Conservation (phyloP, 2,888 invertebrate genomes). For the Amblyjoppa fuscipennis region DNA sequence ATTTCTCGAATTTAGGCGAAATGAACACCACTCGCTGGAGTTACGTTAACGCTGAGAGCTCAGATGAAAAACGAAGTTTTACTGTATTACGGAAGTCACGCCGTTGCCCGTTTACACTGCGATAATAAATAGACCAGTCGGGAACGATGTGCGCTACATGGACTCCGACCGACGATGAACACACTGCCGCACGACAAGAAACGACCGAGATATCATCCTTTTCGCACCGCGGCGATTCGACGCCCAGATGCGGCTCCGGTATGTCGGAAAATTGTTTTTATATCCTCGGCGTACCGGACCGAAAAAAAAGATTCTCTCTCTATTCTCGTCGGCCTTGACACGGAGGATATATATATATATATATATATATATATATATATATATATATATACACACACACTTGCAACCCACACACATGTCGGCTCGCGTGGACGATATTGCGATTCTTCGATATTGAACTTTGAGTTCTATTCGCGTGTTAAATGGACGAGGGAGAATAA, state of each 20-base stretch:
- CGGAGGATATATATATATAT: background rate
- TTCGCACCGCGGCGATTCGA: background rate
- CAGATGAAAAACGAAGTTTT: no score
- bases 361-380: background rate
- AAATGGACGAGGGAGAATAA: background rate
- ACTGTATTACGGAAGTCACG: constrained; percentile 57
- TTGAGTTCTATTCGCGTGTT: constrained; percentile 23
- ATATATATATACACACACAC: no score
- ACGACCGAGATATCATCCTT: background rate
- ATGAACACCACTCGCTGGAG: no score
- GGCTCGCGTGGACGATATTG: background rate
- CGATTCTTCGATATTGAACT: constrained; percentile 26
- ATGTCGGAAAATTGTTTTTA: constrained; percentile 7
- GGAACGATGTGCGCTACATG: constrained; percentile 27
- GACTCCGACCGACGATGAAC: constrained; percentile 22
- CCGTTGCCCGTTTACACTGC: constrained; percentile 50
- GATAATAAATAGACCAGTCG: constrained; percentile 62
- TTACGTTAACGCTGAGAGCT: no score
- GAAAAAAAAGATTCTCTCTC: constrained; percentile 29
- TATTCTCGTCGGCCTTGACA: constrained; percentile 46
- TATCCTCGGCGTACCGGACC: background rate
- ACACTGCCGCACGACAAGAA: constrained; percentile 6
- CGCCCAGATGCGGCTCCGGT: background rate
- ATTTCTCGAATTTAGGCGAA: no score
- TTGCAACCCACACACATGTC: background rate